A percentile compares a stretch with the other conserved stretches of the same genome.
phyloP scores from a whole-genome alignment of 2,888 invertebrate species.

The Ptychoptera albimana region DNA sequence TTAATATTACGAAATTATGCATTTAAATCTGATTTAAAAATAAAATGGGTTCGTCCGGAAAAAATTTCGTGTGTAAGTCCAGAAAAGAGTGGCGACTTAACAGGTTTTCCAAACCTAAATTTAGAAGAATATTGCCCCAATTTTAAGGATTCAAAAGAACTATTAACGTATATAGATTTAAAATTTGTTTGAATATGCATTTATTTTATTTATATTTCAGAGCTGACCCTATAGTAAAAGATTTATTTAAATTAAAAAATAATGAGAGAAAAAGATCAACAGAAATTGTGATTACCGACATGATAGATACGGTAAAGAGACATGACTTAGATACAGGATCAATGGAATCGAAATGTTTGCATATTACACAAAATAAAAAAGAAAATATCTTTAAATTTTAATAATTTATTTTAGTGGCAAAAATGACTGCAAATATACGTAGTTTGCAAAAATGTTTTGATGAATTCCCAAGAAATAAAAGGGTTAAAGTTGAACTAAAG shows the following conservation, averaged over 20 bases:
- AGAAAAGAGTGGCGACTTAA: slow-evolving; percentile 54
- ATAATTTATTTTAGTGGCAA: slow-evolving; percentile 45
- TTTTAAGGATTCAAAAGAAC: slow-evolving; percentile 46
- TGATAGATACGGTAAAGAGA: slow-evolving; percentile 45
- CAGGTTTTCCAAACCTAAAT: slow-evolving; percentile 37
- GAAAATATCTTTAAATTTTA: background rate
- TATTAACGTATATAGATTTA: slow-evolving; percentile 39
- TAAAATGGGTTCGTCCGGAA: slow-evolving; percentile 62
- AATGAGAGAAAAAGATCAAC: slow-evolving; percentile 40
- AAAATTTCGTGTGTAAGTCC: slow-evolving; percentile 48
- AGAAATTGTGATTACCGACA: slow-evolving; percentile 33
- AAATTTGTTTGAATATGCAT: slow-evolving; percentile 1
- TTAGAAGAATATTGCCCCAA: slow-evolving; percentile 33
- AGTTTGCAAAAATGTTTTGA: slow-evolving; percentile 48
- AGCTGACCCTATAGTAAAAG: slow-evolving; percentile 53
- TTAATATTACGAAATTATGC: slow-evolving; percentile 24
- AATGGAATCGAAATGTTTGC: slow-evolving; percentile 53
- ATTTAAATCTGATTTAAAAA: slow-evolving; percentile 53
- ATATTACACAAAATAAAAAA: background rate
- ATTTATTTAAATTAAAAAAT: slow-evolving; percentile 52
- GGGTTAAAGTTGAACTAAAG: slow-evolving; percentile 41
- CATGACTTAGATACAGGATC: slow-evolving; percentile 54
- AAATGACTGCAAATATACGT: slow-evolving; percentile 56
- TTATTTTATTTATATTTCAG: slow-evolving; percentile 33
- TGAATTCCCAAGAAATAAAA: slow-evolving; percentile 36